Evolutionary conservation across 2,113 vertebrate species (phyloP).

Genomic region (Larimichthys polyactis): DNA sequence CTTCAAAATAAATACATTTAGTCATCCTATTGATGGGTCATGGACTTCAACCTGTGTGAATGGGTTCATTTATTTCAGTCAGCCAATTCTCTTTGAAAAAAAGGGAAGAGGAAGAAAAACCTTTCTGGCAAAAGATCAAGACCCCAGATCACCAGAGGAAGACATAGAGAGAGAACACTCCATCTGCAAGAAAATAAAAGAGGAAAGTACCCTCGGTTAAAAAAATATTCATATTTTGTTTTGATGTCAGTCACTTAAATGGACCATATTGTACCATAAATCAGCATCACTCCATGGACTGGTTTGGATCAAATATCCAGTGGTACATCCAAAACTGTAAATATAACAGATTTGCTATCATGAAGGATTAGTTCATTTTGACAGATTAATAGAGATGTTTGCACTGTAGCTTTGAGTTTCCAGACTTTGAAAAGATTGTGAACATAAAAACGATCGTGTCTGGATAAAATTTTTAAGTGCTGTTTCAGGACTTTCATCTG

Average conservation of each 20-base stretch:
- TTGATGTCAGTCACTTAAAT: background rate
- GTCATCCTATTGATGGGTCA: background rate
- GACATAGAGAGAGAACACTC: background rate
- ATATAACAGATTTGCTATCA: too few species aligned
- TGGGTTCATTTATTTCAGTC: constrained; percentile 4
- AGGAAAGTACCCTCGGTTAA: background rate
- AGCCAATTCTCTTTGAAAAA: background rate
- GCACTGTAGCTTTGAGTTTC: background rate
- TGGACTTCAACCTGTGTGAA: constrained; percentile 20
- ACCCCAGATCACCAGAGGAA: background rate
- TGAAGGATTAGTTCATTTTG: too few species aligned
- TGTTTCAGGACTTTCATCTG: too few species aligned
- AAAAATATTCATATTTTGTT: background rate
- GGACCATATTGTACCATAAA: background rate
- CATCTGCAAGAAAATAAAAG: background rate
- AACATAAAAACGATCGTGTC: too few species aligned
- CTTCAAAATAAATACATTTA: background rate
- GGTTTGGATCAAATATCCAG: background rate
- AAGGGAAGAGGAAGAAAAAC: background rate
- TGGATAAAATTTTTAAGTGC: too few species aligned
- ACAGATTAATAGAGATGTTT: background rate
- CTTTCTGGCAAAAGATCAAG: background rate
- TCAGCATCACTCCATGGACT: background rate
- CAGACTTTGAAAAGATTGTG: background rate
- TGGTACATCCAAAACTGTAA: background rate